Evolutionary conservation across 2,113 vertebrate species (phyloP), one percentile per base, ranked within the genome.

Genomic region (Myotis lucifugus): DNA sequence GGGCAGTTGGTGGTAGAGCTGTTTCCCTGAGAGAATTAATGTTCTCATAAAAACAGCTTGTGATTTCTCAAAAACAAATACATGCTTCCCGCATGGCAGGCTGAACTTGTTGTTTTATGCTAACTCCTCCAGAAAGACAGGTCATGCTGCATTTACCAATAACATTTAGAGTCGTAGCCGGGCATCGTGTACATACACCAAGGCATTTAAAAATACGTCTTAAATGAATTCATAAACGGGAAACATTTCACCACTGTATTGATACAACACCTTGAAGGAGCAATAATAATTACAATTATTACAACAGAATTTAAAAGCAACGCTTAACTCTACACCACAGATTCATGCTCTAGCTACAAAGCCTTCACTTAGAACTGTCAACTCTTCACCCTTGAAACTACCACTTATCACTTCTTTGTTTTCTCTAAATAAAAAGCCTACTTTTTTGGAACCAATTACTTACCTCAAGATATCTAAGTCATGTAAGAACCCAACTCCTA

Each of bases 41-140:
- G 34, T 52, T 84, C 66, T 95, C 94, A 69, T 79, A 56, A 89
- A 96, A 96, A 96, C 93, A 95, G 66, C 73, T 89, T 12, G 70
- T 64, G 52, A 72, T 29, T 67, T 93, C 81, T 96, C 77, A 76
- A 95, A 96, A 96, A 96, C 96, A 97, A 94, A 92, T 27, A 42
- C 3, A 21, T 0, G 0, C 1, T 15, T 25, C 85, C n/a, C 0
- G 2, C 0, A 25, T 0, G 52, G 73, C 81, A 56, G 77, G 87
- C 90, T 67, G 34, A 85, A 77, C 46, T n/a, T 87, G 79, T 15
- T 14, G 61, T 79, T 32, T 34, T 27, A 50, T 2, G 54, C 48
- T 85, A 29, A 27, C 66, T 40, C 86, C 74, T 92, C 74, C 23
- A 52, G 42, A 83, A 90, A 72, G 54, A 87, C 42, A 59, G 78